Percentiles rank a stretch among this genome's conserved stretches.
phyloP scores from a whole-genome alignment of 30 jellyfish, hydroid and myxozoan species.

The Phacellophora camtschatica region DNA sequence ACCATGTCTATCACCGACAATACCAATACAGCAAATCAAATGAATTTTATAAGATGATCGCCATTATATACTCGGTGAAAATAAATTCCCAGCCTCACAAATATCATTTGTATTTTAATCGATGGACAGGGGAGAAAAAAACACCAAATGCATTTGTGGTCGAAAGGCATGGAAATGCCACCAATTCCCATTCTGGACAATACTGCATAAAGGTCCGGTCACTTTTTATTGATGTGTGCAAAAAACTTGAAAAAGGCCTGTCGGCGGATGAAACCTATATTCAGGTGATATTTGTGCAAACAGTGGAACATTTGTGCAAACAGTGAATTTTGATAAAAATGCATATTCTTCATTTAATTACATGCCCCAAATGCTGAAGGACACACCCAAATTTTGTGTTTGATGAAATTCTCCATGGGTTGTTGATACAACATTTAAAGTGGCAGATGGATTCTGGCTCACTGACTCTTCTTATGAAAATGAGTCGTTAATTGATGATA shows the following conservation, averaged over 20 bases:
- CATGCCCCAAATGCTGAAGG: constrained; percentile 33
- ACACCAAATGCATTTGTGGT: background rate
- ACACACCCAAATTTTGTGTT: constrained; percentile 39
- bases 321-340: constrained; percentile 40
- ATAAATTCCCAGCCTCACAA: constrained; percentile 36
- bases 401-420: constrained; percentile 32
- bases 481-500: constrained; percentile 41
- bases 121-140: constrained; percentile 32
- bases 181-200: constrained; percentile 37
- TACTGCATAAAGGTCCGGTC: constrained; percentile 37
- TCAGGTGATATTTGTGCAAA: constrained; percentile 17
- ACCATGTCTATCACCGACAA: constrained; percentile 16
- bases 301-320: constrained; percentile 46
- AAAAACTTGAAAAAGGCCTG: constrained; percentile 11
- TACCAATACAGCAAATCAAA: constrained; percentile 44
- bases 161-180: constrained; percentile 68
- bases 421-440: constrained; percentile 49
- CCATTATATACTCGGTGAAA: constrained; percentile 7
- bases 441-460: constrained; percentile 38
- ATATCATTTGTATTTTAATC: constrained; percentile 18
- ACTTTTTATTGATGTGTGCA: background rate
- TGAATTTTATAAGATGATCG: constrained; percentile 43
- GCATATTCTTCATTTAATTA: constrained; percentile 13
- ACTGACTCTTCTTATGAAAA: constrained; percentile 47
- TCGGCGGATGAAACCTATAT: constrained; percentile 33